Base-by-base conservation (phyloP, 2,888 invertebrate genomes). In the Nesidiocoris tenuis region DNA sequence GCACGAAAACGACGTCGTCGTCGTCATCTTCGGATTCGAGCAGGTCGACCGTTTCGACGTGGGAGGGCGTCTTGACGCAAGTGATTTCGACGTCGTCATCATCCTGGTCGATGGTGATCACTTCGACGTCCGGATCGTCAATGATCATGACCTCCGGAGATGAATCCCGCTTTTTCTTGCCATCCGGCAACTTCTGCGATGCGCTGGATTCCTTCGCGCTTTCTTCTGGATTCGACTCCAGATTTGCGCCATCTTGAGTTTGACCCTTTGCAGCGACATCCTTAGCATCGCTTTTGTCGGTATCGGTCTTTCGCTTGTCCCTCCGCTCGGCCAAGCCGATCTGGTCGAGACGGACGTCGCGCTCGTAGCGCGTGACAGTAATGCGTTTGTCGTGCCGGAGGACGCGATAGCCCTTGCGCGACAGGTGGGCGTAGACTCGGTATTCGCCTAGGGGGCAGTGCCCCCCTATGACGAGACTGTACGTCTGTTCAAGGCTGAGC, bases 401-500 rank as follows among this genome's bases (percentile, higher is more conserved):
- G 25, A 89, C 83, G 82, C 85, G 86, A 79, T 88, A 89, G 0
- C 89, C 89, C 56, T 86, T 81, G 80, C 87, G 85, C 76, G 87
- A 85, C 0, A 89, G 84, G 39, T 87, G 86, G 55, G 87, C 85
- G 82, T 87, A 89, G 0, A 88, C 88, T 83, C 86, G 86, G 80
- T 88, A 89, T 79, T 88, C 86, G 24, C 84, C 82, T 18, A 86
- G 76, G 18, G 85, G 82, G 79, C 84, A 85, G 68, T 81, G 81
- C 68, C 83, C 79, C 18, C 82, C 80, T 24, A 86, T 83, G 61
- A 90, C 81, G 78, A 90, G 82, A 23, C 86, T 83, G 80, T 89
- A 90, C 12, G 88, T 89, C 84, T 90, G 89, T 82, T 90, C 89
- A 61, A 91, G 82, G 76, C 89, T 90, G 19, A 90, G 84, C 72